These are phyloP conservation scores for Eupleurogrammus muticus DNA, from an alignment of 2,797 vertebrate species.

Conservation along the genomic window DNA sequence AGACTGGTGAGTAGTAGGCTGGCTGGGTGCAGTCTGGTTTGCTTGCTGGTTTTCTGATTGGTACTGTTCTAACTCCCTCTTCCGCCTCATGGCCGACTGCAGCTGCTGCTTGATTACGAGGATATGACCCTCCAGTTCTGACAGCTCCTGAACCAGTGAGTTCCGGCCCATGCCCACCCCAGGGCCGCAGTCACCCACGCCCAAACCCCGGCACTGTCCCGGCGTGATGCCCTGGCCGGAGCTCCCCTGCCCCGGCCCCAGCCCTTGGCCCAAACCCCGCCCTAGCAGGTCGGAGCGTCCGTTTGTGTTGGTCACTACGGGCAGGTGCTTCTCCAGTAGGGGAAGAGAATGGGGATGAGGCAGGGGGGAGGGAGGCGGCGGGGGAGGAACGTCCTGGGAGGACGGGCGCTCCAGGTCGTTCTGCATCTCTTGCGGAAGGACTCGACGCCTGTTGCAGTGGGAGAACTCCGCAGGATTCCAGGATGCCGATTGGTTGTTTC, in stretches of 20 bases:
- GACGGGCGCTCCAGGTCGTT: conserved; percentile 83
- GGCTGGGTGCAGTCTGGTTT: conserved; percentile 79
- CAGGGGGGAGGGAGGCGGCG: conserved; percentile 57
- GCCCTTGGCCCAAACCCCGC: conserved; percentile 72
- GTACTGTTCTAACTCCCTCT: conserved; percentile 93
- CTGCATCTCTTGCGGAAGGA: conserved; percentile 85
- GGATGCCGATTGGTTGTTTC: conserved; percentile 87
- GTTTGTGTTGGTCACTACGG: conserved; percentile 87
- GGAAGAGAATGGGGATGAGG: conserved; percentile 75
- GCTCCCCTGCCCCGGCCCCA: conserved; percentile 44
- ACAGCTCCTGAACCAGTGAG: conserved; percentile 91
- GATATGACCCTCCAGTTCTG: conserved; percentile 94
- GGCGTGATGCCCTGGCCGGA: conserved; percentile 40
- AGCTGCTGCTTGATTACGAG: conserved; percentile 94
- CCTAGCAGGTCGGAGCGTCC: conserved; percentile 90
- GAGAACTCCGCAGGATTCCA: conserved; percentile 88
- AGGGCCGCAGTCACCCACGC: conserved; percentile 49
- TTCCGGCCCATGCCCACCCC: conserved; percentile 74
- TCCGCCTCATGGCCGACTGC: conserved; percentile 93
- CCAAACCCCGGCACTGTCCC: conserved; percentile 59
- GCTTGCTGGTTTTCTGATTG: conserved; percentile 81
- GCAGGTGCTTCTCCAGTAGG: conserved; percentile 83
- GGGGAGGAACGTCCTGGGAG: conserved; percentile 84
- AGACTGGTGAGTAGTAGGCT: conserved; percentile 57
- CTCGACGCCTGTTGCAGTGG: conserved; percentile 85